Percentiles rank a stretch among this genome's conserved stretches.
Conservation (phyloP, 1,140 invertebrate genomes). For the Pogonomyrmex californicus region DNA sequence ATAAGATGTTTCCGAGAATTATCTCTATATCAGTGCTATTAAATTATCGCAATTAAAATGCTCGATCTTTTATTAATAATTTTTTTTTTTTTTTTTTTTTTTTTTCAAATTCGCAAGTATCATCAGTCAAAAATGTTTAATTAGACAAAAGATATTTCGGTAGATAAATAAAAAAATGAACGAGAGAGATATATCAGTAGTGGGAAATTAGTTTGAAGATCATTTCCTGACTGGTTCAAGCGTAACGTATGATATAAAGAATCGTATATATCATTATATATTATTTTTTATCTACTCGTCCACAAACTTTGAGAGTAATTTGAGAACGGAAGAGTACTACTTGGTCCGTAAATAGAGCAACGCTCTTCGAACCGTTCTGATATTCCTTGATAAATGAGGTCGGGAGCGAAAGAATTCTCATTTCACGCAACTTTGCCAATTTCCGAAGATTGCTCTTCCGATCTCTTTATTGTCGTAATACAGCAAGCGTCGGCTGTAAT, state of each 20-base stretch:
- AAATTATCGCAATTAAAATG: neutral
- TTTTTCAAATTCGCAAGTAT: neutral
- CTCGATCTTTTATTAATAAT: neutral
- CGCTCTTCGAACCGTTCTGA: neutral
- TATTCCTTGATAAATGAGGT: conserved; percentile 44
- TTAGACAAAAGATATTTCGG: neutral
- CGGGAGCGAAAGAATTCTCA: neutral
- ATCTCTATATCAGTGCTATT: neutral
- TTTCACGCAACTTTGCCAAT: conserved; percentile 62
- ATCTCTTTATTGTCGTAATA: conserved; percentile 32
- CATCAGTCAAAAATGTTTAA: neutral
- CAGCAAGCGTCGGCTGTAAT: conserved; percentile 21
- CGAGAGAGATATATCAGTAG: neutral
- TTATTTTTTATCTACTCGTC: neutral
- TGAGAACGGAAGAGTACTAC: conserved; percentile 19
- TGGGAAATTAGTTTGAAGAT: conserved; percentile 2
- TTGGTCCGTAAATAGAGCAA: neutral
- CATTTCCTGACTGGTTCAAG: neutral
- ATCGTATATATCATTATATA: neutral
- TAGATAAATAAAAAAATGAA: neutral
- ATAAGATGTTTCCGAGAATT: neutral
- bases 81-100: neutral
- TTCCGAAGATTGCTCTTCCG: conserved; percentile 55
- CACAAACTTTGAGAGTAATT: conserved; percentile 23
- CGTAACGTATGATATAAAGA: neutral